Conservation (phyloP, 2,797 vertebrate species). For the Bovichtus diacanthus region DNA sequence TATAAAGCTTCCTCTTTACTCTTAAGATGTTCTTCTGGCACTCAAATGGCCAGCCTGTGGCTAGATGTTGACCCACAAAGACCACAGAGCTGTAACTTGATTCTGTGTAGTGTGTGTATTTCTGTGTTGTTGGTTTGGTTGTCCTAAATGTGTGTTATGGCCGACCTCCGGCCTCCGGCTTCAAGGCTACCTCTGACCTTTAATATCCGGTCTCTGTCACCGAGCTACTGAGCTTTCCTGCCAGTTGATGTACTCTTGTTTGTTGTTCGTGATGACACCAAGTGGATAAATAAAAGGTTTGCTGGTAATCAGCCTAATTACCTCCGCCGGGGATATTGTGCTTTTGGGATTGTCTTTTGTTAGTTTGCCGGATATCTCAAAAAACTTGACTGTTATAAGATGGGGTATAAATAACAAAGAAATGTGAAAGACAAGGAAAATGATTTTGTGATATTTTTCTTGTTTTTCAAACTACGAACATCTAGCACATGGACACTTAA, state of each 20-base stretch:
- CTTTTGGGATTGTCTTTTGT: neutral
- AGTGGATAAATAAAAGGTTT: constrained; percentile 18
- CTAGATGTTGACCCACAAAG: constrained; percentile 17
- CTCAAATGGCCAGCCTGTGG: constrained; percentile 1
- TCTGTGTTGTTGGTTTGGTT: constrained; percentile 51
- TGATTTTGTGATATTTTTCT: neutral
- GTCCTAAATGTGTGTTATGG: constrained; percentile 42
- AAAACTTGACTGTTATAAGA: neutral
- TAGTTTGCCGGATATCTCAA: neutral
- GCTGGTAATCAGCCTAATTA: constrained; percentile 28
- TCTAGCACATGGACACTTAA: neutral
- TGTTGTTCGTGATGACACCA: constrained; percentile 20
- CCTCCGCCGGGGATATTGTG: neutral
- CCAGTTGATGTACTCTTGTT: neutral
- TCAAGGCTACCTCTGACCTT: constrained; percentile 45
- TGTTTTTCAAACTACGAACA: neutral
- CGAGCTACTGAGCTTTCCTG: neutral
- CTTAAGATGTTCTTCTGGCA: constrained; percentile 8
- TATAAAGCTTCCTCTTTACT: neutral
- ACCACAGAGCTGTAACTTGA: constrained; percentile 4
- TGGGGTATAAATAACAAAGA: neutral
- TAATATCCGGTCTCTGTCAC: constrained; percentile 14
- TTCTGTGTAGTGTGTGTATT: constrained; percentile 6
- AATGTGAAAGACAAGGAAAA: neutral
- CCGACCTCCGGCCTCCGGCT: constrained; percentile 25